Conservation (phyloP, 2,888 invertebrate species). For the Stenurella melanura region DNA sequence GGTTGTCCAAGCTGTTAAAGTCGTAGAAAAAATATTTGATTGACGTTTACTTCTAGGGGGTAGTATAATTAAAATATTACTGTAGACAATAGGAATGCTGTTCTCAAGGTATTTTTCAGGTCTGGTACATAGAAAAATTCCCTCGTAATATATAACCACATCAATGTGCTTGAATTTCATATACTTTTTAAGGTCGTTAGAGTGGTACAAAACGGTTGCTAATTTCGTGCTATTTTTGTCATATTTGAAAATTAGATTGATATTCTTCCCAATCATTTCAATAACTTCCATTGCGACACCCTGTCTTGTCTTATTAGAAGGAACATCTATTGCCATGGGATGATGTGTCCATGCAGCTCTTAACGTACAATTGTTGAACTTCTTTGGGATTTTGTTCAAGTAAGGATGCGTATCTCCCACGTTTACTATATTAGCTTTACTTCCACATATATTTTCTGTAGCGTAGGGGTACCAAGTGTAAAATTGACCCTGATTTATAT, state of each 20-base stretch:
- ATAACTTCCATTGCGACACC: not conserved
- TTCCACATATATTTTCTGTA: not conserved
- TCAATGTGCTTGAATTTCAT: not conserved
- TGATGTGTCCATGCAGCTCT: not conserved
- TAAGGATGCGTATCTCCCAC: not conserved
- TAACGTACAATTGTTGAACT: not conserved
- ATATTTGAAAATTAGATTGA: too few relatives aligned
- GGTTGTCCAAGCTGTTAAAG: not conserved
- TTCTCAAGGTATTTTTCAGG: not conserved
- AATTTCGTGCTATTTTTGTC: too few relatives aligned
- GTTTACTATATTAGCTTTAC: not conserved
- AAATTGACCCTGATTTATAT: not conserved
- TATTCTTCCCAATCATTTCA: not conserved
- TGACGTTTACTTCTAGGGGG: not conserved
- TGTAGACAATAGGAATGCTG: not conserved
- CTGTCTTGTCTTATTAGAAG: not conserved
- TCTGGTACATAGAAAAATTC: not conserved
- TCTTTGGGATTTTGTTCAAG: not conserved
- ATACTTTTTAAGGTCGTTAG: not conserved
- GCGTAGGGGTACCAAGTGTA: too few relatives aligned
- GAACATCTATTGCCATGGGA: constrained; percentile 4
- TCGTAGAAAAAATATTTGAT: not conserved
- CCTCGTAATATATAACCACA: not conserved
- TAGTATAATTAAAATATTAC: not conserved
- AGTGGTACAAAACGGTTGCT: not conserved